Percentiles rank a stretch among this genome's conserved stretches.
Conservation (phyloP, 2,113 vertebrate species). For the Australoheros scitulus region DNA sequence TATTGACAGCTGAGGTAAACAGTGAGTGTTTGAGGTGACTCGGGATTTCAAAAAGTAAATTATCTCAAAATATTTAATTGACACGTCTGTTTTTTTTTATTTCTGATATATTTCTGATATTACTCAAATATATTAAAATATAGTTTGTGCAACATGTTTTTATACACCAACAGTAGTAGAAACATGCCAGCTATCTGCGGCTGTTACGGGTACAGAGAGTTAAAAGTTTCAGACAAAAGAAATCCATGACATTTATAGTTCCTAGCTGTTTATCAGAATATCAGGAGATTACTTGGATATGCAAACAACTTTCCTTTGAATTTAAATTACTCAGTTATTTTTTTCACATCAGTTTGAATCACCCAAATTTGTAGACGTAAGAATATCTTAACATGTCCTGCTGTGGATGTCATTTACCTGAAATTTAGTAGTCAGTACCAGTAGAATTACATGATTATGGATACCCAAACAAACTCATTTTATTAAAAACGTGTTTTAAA, state of each 20-base stretch:
- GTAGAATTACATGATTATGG: background rate
- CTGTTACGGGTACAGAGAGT: background rate
- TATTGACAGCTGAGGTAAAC: no score
- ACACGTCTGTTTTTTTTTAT: no score
- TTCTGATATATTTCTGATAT: no score
- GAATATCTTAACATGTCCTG: no score
- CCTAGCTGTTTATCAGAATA: background rate
- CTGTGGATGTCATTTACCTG: no score
- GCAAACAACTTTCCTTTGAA: background rate
- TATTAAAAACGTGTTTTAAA: background rate
- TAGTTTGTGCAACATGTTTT: no score
- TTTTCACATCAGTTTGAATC: background rate
- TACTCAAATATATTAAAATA: no score
- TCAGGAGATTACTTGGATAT: background rate
- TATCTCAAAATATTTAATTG: no score
- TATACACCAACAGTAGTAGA: background rate
- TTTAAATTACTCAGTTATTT: background rate
- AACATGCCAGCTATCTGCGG: background rate
- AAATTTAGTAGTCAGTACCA: background rate
- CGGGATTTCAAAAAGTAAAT: no score
- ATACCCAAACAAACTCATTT: background rate
- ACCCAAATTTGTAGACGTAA: background rate
- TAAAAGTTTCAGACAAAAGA: background rate
- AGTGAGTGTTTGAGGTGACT: no score
- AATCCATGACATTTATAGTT: background rate